A percentile compares a stretch with the other conserved stretches of the same genome.
phyloP scores from a whole-genome alignment of 2,113 vertebrate genomes.

The Balaeniceps rex region DNA sequence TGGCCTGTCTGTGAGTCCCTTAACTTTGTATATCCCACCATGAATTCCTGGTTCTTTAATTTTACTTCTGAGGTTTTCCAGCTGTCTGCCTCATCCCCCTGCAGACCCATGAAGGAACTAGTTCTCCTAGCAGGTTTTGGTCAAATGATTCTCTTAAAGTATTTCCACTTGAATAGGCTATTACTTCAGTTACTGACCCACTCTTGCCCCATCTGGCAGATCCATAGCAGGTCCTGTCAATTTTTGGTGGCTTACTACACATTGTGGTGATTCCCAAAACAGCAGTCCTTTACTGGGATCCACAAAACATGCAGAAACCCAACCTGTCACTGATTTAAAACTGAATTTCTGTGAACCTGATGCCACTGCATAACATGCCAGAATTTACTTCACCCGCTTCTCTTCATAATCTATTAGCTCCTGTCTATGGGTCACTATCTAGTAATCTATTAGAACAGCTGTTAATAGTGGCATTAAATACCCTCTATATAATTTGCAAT shows the following conservation, averaged over 20 bases:
- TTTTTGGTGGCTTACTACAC: background rate
- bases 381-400: background rate
- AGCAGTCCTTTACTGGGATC: background rate
- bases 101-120: background rate
- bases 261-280: background rate
- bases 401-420: background rate
- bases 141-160: background rate
- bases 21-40: background rate
- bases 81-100: background rate
- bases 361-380: background rate
- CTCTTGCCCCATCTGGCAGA: background rate
- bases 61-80: background rate
- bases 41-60: background rate
- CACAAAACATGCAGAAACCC: background rate
- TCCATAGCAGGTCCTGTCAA: background rate
- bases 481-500: background rate
- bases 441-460: background rate
- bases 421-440: background rate
- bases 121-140: background rate
- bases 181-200: background rate
- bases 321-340: background rate
- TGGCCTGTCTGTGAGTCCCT: background rate
- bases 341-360: background rate
- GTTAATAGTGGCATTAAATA: background rate
- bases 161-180: background rate